A percentile compares a stretch with the other conserved stretches of the same genome.
Evolutionary conservation across 1,140 invertebrate genomes (phyloP).

Genomic region (honey bee (Apis mellifera)): DNA sequence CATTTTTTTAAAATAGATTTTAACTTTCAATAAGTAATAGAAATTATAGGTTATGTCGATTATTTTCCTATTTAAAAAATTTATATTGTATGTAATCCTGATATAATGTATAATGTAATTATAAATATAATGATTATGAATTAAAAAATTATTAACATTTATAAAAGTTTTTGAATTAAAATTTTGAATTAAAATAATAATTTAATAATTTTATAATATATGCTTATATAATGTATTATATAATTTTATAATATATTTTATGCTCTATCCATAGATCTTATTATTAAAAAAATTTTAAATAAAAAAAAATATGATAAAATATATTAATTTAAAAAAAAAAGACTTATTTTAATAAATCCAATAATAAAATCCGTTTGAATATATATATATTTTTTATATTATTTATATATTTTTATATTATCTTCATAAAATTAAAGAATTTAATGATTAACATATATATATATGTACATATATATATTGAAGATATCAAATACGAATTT

Average conservation of each 20-base stretch:
- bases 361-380: background rate
- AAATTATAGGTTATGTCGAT: slow-evolving; percentile 2
- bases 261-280: background rate
- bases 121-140: background rate
- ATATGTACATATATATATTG: background rate
- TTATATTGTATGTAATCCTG: background rate
- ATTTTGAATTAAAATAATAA: background rate
- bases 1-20: background rate
- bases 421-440: no score
- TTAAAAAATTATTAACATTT: background rate
- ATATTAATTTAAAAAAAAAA: background rate
- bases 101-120: background rate
- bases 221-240: no score
- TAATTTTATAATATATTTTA: background rate
- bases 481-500: slow-evolving; percentile 32
- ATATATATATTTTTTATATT: background rate
- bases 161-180: no score
- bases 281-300: background rate
- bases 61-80: background rate
- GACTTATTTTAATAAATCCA: background rate
- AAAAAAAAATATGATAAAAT: background rate
- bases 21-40: background rate
- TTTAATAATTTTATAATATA: background rate
- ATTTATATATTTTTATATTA: background rate
- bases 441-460: background rate